Percentiles rank a stretch among this genome's conserved stretches.
These are phyloP conservation scores for Apoderus coryli DNA, from an alignment of 2,888 invertebrate genomes.

Conservation along the genomic window DNA sequence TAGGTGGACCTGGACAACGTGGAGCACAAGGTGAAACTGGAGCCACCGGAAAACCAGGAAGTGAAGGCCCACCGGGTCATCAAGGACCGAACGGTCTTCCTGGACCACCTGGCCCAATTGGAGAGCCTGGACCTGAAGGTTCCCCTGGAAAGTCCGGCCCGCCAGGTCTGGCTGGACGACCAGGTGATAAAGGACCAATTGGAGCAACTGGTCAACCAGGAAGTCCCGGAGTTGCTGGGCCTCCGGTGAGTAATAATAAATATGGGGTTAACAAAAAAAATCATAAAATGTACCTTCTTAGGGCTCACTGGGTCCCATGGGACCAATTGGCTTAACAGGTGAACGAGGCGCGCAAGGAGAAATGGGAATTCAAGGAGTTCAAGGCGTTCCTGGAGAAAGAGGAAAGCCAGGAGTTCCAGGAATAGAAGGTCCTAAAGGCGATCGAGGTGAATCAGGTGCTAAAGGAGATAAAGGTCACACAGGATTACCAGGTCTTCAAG, in stretches of 20 bases:
- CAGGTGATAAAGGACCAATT: constrained; percentile 62
- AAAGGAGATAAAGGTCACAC: constrained; percentile 70
- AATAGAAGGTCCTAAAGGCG: constrained; percentile 53
- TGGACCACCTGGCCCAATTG: constrained; percentile 48
- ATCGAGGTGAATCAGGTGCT: constrained; percentile 42
- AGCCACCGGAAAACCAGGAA: constrained; percentile 52
- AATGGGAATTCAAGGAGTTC: constrained; percentile 56
- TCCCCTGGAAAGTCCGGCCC: constrained; percentile 54
- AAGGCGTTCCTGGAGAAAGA: constrained; percentile 60
- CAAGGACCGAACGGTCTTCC: constrained; percentile 49
- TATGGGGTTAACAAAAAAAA: no score
- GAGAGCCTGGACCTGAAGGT: constrained; percentile 45
- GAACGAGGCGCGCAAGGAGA: constrained; percentile 61
- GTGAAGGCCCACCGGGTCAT: constrained; percentile 57
- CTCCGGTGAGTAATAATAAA: constrained; percentile 40
- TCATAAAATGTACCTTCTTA: constrained; percentile 22
- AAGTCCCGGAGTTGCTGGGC: constrained; percentile 49
- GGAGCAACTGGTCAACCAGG: constrained; percentile 52
- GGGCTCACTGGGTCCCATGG: constrained; percentile 52
- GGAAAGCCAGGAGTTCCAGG: constrained; percentile 70
- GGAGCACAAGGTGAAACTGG: constrained; percentile 61
- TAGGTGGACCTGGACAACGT: constrained; percentile 49
- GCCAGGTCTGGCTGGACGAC: constrained; percentile 54
- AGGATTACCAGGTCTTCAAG: constrained; percentile 66
- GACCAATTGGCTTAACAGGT: constrained; percentile 53